Evolutionary conservation across 1,140 invertebrate genomes (phyloP), one percentile per base, ranked within the genome.

Genomic region (Brachionus manjavacas): DNA sequence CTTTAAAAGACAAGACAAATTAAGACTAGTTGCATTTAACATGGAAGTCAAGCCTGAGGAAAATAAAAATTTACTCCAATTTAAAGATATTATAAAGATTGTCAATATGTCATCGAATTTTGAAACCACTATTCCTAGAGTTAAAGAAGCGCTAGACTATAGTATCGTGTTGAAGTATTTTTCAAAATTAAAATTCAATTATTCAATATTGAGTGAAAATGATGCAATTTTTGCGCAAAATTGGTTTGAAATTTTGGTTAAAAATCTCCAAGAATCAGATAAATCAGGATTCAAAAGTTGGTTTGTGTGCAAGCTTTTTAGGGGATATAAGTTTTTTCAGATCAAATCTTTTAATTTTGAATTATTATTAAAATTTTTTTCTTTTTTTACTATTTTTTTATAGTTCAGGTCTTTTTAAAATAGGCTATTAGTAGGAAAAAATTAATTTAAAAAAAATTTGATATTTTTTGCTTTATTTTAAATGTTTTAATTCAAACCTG

Each of bases 251-350:
- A 81, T 41, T 43, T 23, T 81, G 16, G 4, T 28, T 25, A 41
- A 68, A 23, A 39, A 41, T 31, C 25, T 81, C 0, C 23, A 81
- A 68, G 3, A 64, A 3, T 39, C 60, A n/a, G 25, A 81, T 9
- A 81, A 68, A 25, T 66, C 31, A 35, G 60, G 3, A 12, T 4
- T 12, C 2, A 72, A 76, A 14, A 39, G 28, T 28, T 81, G 79
- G 79, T 46, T 81, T 12, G 12, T 39, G n/a, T 23, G 20, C 23
- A 81, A 81, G 25, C 20, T 81, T 8, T 81, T 81, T 35, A 35
- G 23, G 7, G 79, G 79, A 7, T 81, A 81, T 25, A 64, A 25
- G 9, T 81, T 81, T 68, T 81, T 64, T 68, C 52, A 81, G 79
- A 8, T 55, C 14, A 39, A 31, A 16, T 9, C 20, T 6, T 12